Conservation (phyloP, 1,140 invertebrate genomes). For the Drosophila bocqueti region DNA sequence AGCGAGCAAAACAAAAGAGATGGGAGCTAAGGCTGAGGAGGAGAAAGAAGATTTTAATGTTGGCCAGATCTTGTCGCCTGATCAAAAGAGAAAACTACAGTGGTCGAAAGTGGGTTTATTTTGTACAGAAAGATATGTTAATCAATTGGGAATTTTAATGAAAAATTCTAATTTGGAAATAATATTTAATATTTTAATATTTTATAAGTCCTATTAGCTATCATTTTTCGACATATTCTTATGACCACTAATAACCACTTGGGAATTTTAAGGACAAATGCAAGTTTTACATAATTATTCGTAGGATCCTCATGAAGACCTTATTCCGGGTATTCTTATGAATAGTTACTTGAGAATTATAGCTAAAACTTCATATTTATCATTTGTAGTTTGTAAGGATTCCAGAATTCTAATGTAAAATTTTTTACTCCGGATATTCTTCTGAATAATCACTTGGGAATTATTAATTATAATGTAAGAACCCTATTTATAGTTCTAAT, state of each 20-base stretch:
- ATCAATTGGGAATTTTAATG: too few species aligned
- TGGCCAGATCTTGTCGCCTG: constrained; percentile 61
- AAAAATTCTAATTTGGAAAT: background rate
- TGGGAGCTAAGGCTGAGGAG: background rate
- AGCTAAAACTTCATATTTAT: background rate
- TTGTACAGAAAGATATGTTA: background rate
- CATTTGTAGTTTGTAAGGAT: background rate
- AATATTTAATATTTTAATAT: too few species aligned
- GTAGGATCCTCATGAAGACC: background rate
- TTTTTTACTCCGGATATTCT: background rate
- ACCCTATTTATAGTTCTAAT: background rate
- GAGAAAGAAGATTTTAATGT: constrained; percentile 25
- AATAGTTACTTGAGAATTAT: too few species aligned
- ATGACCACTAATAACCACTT: background rate
- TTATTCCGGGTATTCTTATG: background rate
- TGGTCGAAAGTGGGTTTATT: background rate
- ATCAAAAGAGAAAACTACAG: constrained; percentile 56
- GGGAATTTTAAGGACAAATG: background rate
- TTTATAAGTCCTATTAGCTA: too few species aligned
- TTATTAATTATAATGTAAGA: too few species aligned
- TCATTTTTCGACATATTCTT: background rate
- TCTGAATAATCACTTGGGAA: background rate
- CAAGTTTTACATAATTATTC: background rate
- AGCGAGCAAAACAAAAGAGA: constrained; percentile 29
- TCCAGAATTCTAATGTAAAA: background rate